Conservation (phyloP, 2,888 invertebrate species). For the Brenthis daphne region DNA sequence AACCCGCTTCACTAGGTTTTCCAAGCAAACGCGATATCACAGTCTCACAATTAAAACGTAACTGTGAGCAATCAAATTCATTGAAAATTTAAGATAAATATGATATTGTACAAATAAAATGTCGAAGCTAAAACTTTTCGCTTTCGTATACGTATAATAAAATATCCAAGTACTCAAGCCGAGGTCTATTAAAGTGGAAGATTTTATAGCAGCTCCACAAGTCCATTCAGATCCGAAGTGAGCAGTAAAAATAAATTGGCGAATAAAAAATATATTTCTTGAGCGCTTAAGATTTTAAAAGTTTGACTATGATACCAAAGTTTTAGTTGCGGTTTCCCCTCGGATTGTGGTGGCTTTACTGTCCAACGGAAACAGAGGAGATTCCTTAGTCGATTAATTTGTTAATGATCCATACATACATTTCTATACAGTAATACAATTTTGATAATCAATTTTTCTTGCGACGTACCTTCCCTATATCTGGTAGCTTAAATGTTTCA, state of each 20-base stretch:
- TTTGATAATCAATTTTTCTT: too few species aligned
- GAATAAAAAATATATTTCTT: slow-evolving; percentile 34
- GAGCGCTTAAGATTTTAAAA: slow-evolving; percentile 16
- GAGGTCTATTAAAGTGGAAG: slow-evolving; percentile 31
- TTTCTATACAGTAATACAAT: too few species aligned
- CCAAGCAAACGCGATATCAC: too few species aligned
- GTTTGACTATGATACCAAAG: slow-evolving; percentile 13
- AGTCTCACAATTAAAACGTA: too few species aligned
- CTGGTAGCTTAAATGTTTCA: too few species aligned
- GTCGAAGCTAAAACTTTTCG: slow-evolving; percentile 10
- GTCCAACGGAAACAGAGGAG: too few species aligned
- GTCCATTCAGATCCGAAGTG: slow-evolving; percentile 32
- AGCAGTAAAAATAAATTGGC: slow-evolving; percentile 37
- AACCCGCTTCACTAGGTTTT: too few species aligned
- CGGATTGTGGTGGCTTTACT: too few species aligned
- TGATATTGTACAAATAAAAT: slow-evolving; percentile 6
- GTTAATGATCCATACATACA: too few species aligned
- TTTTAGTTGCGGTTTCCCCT: background rate
- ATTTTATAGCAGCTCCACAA: slow-evolving; percentile 35
- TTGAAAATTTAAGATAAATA: background rate
- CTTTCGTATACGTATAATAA: slow-evolving; percentile 24
- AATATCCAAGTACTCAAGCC: slow-evolving; percentile 24
- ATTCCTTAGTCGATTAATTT: too few species aligned
- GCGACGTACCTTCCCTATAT: too few species aligned
- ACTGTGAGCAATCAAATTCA: too few species aligned